A percentile compares a stretch with the other conserved stretches of the same genome.
phyloP scores from a whole-genome alignment of 1,140 invertebrate genomes.

The Acromyrmex echinatior region DNA sequence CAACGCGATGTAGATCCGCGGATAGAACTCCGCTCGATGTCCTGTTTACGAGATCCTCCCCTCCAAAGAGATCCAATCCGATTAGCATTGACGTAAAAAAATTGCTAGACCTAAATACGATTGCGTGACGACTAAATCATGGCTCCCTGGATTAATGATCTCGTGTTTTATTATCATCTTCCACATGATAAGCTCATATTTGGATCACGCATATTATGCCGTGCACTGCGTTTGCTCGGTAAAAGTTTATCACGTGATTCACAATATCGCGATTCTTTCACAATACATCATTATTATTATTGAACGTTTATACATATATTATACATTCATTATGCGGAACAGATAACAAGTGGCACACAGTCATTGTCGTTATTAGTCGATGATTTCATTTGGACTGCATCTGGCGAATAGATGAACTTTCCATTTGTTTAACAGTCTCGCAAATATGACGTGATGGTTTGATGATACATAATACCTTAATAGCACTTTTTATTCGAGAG shows the following conservation, averaged over 20 bases:
- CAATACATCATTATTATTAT: constrained; percentile 14
- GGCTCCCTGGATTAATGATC: neutral
- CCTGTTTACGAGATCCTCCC: neutral
- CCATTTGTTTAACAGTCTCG: neutral
- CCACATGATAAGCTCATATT: neutral
- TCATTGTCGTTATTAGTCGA: constrained; percentile 39
- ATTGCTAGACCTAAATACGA: neutral
- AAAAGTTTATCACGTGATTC: constrained; percentile 31
- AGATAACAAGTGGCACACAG: neutral
- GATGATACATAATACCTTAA: neutral
- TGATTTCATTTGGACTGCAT: constrained; percentile 33
- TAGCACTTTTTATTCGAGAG: no score
- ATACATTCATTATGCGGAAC: neutral
- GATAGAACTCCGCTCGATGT: neutral
- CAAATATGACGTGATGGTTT: constrained; percentile 8
- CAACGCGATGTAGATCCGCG: constrained; percentile 5
- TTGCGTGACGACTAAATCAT: neutral
- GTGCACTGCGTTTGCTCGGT: neutral
- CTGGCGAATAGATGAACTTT: neutral
- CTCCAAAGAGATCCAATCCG: neutral
- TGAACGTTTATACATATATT: constrained; percentile 8
- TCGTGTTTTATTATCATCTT: neutral
- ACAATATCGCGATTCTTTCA: constrained; percentile 15
- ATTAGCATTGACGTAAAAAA: neutral
- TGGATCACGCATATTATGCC: neutral